These are phyloP conservation scores for Neopelma chrysocephalum DNA, from an alignment of 2,797 vertebrate genomes.

Conservation along the genomic window DNA sequence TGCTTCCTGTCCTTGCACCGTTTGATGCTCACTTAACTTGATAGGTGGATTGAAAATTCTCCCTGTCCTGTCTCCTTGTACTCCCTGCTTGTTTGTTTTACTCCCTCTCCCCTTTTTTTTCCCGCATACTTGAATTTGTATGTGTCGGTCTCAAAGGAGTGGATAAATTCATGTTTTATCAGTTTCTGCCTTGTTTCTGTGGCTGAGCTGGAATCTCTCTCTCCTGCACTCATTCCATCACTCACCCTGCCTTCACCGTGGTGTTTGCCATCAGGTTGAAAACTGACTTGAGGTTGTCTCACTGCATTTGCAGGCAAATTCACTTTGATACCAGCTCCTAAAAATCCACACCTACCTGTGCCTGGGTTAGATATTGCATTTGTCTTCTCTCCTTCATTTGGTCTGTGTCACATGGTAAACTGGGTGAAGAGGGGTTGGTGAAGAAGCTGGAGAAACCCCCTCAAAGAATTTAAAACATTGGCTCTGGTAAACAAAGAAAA, in stretches of 20 bases:
- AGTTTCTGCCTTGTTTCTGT: constrained; percentile 10
- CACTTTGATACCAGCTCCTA: neutral
- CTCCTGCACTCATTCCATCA: neutral
- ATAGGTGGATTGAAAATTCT: neutral
- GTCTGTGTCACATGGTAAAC: neutral
- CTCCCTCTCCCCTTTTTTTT: neutral
- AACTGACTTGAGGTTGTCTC: neutral
- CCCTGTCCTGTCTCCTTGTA: neutral
- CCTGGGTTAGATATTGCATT: neutral
- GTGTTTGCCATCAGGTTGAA: neutral
- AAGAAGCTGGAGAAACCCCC: neutral
- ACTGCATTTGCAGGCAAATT: neutral
- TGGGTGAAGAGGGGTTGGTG: neutral
- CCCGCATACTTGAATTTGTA: neutral
- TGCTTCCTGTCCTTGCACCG: neutral
- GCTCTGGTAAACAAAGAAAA: neutral
- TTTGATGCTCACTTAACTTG: neutral
- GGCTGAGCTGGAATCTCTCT: neutral
- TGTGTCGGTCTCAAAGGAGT: neutral
- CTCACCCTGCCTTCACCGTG: neutral
- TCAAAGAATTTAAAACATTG: neutral
- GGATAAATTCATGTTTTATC: neutral
- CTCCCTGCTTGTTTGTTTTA: neutral
- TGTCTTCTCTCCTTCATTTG: neutral
- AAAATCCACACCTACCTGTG: neutral